Base-by-base conservation (phyloP, 2,113 vertebrate genomes). In the Xyliphius kryptos region DNA sequence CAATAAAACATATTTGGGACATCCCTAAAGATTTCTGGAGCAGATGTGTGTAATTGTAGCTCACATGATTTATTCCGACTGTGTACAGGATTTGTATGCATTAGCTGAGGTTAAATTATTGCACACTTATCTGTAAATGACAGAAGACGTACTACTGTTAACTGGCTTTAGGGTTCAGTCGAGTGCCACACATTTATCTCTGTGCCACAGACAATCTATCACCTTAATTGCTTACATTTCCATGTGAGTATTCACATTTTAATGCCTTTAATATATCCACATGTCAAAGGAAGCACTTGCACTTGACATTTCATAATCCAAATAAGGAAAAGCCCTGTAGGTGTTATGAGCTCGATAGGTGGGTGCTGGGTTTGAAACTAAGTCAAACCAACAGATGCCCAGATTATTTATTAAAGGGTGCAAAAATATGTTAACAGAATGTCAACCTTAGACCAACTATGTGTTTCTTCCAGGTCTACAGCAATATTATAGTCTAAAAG, bases 201-300 rank as follows among this genome's bases (percentile, higher is more conserved):
- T 47, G 57, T 40, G 59, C 69, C 71, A 70, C 69, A 72, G 73
- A 72, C 77, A 78, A 88, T 87, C 79, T 77, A 81, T 88, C 87
- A 88, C 79, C 75, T 76, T 87, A 86, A 89, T 87, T 83, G 78
- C 78, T 79, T 80, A 67, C 77, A 79, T 77, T 82, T 85, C 74
- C 76, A 80, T 76, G 79, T 68, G 68, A 49, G 69, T 72, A 65
- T 85, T 70, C 74, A 60, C 71, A 77, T 73, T 75, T 78, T 74
- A 73, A 80, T 75, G 72, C 62, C 63, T 74, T 74, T 83, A 82
- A 84, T 86, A 74, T 78, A 84, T 86, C 82, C 79, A 80, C 68
- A 80, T 70, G 70, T 70, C 70, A 75, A 70, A 82, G 78, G 79
- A 83, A 82, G 77, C 77, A 63, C 72, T 71, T 75, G 81, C 81